These are phyloP conservation scores for Harpagoxenus sublaevis DNA, from an alignment of 2,888 invertebrate genomes.

Conservation along the genomic window DNA sequence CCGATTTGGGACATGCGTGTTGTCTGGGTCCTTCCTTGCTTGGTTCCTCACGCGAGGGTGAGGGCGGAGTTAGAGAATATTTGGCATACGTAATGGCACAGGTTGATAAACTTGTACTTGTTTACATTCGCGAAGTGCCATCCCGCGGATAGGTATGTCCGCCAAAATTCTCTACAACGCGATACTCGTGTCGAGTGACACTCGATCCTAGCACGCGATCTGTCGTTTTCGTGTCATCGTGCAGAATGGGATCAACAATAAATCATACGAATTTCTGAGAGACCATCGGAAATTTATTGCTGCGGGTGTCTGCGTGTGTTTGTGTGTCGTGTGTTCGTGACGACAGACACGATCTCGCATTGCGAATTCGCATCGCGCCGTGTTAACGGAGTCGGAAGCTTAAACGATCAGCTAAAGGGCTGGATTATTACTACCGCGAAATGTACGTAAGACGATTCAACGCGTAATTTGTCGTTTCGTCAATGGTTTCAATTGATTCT, in stretches of 20 bases:
- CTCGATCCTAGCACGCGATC: constrained; percentile 27
- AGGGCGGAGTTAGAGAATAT: constrained; percentile 62
- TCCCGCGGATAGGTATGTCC: constrained; percentile 40
- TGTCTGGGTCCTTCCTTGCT: not conserved
- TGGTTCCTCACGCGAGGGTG: constrained; percentile 2
- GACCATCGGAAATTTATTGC: constrained; percentile 41
- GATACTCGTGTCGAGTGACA: constrained; percentile 42
- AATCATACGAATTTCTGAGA: constrained; percentile 31
- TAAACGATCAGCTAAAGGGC: constrained; percentile 9
- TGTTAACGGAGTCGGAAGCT: constrained; percentile 15
- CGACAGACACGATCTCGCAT: constrained; percentile 25
- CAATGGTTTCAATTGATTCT: constrained; percentile 6
- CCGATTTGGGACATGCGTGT: no score
- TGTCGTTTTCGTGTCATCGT: constrained; percentile 23
- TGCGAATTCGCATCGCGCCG: not conserved
- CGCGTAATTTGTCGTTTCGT: constrained; percentile 8
- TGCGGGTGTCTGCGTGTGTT: not conserved
- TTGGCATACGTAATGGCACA: constrained; percentile 75
- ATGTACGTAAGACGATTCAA: constrained; percentile 4
- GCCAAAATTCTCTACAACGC: constrained; percentile 65
- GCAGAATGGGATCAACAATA: constrained; percentile 43
- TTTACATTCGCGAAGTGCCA: constrained; percentile 60
- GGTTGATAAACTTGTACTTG: constrained; percentile 61
- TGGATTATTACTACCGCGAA: constrained; percentile 21
- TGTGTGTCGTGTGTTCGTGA: not conserved